Conservation (phyloP, 2,113 vertebrate genomes). For the Cyphotilapia sp. region DNA sequence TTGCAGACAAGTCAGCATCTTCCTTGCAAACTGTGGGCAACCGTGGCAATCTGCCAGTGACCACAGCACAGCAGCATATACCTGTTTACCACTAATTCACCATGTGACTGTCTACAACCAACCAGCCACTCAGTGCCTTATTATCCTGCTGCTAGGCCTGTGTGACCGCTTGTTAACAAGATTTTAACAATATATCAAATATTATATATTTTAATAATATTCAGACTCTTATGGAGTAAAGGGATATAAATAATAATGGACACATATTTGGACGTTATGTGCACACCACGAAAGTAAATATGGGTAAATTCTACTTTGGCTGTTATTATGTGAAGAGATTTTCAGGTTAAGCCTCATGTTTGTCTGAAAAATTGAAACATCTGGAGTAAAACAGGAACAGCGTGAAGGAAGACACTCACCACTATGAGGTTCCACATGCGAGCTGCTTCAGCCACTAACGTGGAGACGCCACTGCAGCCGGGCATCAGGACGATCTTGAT, state of each 20-base stretch:
- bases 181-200: neutral
- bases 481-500: constrained; percentile 97
- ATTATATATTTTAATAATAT: neutral
- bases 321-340: neutral
- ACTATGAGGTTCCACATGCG: constrained; percentile 98
- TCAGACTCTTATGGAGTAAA: neutral
- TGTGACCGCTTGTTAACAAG: neutral
- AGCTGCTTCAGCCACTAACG: constrained; percentile 87
- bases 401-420: constrained; percentile 58
- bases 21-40: neutral
- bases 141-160: neutral
- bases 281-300: fast-evolving
- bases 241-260: neutral
- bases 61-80: neutral
- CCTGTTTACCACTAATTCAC: neutral
- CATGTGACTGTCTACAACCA: neutral
- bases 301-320: neutral
- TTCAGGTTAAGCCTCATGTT: neutral
- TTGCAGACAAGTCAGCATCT: neutral
- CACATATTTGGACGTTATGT: neutral
- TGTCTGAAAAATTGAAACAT: neutral
- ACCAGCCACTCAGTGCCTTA: neutral
- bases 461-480: constrained; percentile 90
- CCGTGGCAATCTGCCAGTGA: fast-evolving
- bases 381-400: neutral